Conservation (phyloP, 2,113 vertebrate genomes). For the Sander vitreus region DNA sequence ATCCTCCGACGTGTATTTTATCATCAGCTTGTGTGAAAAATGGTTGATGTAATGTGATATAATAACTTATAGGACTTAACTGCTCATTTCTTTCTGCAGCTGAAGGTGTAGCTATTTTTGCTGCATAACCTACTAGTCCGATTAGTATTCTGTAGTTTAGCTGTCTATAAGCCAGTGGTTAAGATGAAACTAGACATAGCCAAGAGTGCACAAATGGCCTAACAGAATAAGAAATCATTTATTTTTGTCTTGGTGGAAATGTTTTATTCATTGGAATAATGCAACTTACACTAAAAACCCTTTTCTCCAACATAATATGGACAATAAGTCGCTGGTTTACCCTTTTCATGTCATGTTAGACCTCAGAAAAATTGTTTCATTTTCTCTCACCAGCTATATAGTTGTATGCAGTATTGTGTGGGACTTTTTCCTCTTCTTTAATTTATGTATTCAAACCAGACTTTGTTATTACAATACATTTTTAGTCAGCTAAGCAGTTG, state of each 20-base stretch:
- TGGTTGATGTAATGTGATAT: conserved; percentile 75
- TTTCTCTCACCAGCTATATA: conserved; percentile 21
- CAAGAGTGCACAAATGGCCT: conserved; percentile 25
- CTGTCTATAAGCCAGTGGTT: conserved; percentile 46
- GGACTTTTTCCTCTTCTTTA: conserved; percentile 21
- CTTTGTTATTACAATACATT: conserved; percentile 9
- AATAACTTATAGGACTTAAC: conserved; percentile 64
- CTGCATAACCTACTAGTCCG: conserved; percentile 50
- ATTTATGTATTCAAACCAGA: conserved; percentile 18
- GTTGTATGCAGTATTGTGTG: conserved; percentile 46
- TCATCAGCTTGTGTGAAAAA: conserved; percentile 72
- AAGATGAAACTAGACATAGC: conserved; percentile 32
- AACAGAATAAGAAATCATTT: conserved; percentile 26
- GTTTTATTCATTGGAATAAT: conserved; percentile 58
- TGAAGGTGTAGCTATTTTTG: conserved; percentile 19
- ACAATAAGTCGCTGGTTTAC: conserved; percentile 27
- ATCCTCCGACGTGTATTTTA: conserved; percentile 64
- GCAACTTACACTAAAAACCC: conserved; percentile 42
- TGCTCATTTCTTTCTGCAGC: conserved; percentile 48
- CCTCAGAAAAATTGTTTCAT: conserved; percentile 28
- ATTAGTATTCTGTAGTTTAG: conserved; percentile 63
- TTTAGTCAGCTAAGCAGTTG: conserved; percentile 18
- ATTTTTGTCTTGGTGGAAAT: conserved; percentile 45
- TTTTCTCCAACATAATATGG: conserved; percentile 15
- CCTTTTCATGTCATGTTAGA: conserved; percentile 7